Evolutionary conservation across 2,797 vertebrate species (phyloP), one percentile per base, ranked within the genome.

Genomic region (Champsocephalus gunnari): DNA sequence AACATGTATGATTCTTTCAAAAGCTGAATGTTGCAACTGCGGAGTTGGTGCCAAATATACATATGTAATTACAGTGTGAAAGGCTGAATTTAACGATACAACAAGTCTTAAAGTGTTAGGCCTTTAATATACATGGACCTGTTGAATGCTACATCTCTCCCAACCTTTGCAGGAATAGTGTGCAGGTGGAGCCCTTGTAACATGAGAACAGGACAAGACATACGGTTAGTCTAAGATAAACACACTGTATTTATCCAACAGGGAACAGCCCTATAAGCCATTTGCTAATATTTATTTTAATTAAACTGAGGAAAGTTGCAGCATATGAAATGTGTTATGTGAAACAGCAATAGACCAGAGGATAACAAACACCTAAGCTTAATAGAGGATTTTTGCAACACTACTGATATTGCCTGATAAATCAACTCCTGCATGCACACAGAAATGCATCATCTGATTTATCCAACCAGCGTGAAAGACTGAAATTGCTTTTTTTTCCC

Each of bases 361-460:
- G 79, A 83, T 86, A 83, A 86, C 80, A 86, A 81, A 86, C 66
- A 76, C 71, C 75, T 78, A 77, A 84, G 85, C 81, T 81, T 86
- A 86, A 88, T 81, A 71, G 65, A 47, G 75, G 73, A 75, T 71
- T 44, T 87, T 84, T 84, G 82, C 81, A 77, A 59, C 77, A 65
- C 77, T 73, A 75, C 77, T 80, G 77, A 90, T 91, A 85, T 84
- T 85, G 73, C 75, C 85, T 83, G 90, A 91, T 92, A 91, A 89
- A 90, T 90, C 87, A 89, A 81, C 78, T 83, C 64, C 81, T 86
- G 78, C 76, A 89, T 92, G 77, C 86, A 80, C 84, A 79, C 71
- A 73, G 71, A 90, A 91, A 92, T 81, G 51, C 78, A 87, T 83
- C 82, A 86, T 88, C 79, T 91, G 80, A 90, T 90, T 91, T 88